Evolutionary conservation across 1,140 invertebrate genomes (phyloP).

Genomic region (Saxidomus purpurata): DNA sequence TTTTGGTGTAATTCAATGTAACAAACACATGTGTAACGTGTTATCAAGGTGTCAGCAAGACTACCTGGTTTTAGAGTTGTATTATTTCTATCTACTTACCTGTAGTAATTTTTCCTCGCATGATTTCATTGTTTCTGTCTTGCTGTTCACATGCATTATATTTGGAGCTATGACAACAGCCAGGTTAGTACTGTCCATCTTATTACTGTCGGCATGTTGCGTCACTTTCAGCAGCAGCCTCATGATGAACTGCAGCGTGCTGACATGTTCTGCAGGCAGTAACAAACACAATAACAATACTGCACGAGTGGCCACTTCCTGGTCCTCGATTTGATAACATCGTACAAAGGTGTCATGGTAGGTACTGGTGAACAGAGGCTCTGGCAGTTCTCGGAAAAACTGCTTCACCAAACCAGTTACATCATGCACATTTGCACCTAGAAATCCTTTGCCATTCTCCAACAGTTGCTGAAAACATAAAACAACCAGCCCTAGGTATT

Average conservation of each 20-base stretch:
- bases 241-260: slow-evolving; percentile 91
- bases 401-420: slow-evolving; percentile 94
- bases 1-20: too few relatives aligned
- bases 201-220: slow-evolving; percentile 90
- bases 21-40: too few relatives aligned
- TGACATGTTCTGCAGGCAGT: slow-evolving; percentile 89
- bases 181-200: slow-evolving; percentile 93
- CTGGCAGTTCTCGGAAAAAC: slow-evolving; percentile 93
- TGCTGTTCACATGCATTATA: slow-evolving; percentile 91
- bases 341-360: slow-evolving; percentile 92
- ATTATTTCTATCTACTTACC: too few relatives aligned
- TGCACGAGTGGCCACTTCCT: slow-evolving; percentile 86
- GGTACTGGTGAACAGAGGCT: slow-evolving; percentile 91
- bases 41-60: too few relatives aligned
- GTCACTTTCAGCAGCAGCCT: slow-evolving; percentile 89
- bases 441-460: slow-evolving; percentile 81
- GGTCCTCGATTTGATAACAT: slow-evolving; percentile 86
- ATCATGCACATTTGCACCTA: slow-evolving; percentile 90
- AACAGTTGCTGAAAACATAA: slow-evolving; percentile 82
- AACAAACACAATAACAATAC: slow-evolving; percentile 90
- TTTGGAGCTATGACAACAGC: slow-evolving; percentile 94
- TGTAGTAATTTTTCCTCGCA: slow-evolving; percentile 82
- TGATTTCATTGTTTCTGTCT: slow-evolving; percentile 88
- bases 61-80: too few relatives aligned
- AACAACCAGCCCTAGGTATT: too few relatives aligned